Base-by-base conservation (phyloP, 2,113 vertebrate species). In the Podilymbus podiceps region DNA sequence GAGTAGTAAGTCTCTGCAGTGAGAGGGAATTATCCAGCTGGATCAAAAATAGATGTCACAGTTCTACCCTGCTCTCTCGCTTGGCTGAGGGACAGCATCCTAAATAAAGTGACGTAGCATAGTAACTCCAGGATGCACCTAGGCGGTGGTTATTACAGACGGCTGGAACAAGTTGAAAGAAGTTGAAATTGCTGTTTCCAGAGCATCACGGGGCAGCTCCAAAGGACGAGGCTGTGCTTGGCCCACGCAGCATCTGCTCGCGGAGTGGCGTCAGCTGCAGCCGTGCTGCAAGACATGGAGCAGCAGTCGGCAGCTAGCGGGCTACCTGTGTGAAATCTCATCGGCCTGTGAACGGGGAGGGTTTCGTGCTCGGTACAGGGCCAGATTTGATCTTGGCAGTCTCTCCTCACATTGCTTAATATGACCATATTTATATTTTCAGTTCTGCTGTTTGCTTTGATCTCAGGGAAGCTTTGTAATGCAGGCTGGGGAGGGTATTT, bases 331-430 rank as follows among this genome's bases (percentile, higher is more conserved):
- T 67, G 69, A 67, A 88, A 83, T 52, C 21, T 35, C 46, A 24
- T 38, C 23, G 1, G 19, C 18, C 40, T 2, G 2, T n/a, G 53
- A 79, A 30, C 0, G 0, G 6, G 28, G 30, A 47, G 16, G 11
- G 40, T 24, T 69, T 84, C 0, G 0, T 42, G 15, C 33, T 68
- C 10, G 1, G 33, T 59, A 7, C 17, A n/a, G 58, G 49, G 53
- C 38, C 56, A 72, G 86, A 78, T 89, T 81, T 92, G 85, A 73
- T 72, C 94, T 90, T 12, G 0, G 27, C 69, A 68, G 72, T 79
- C 83, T 92, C 78, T 97, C 80, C 38, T 90, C 93, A 71, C 80
- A 4, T 81, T 86, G 33, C 56, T 92, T 92, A 59, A 92, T 91
- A 64, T 0, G 16, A 73, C 50, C 49, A 35, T 82, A 85, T 82